Percentiles rank a stretch among this genome's conserved stretches.
These are phyloP conservation scores for Sarcophaga carnaria DNA, from an alignment of 2,888 invertebrate genomes.

Conservation along the genomic window DNA sequence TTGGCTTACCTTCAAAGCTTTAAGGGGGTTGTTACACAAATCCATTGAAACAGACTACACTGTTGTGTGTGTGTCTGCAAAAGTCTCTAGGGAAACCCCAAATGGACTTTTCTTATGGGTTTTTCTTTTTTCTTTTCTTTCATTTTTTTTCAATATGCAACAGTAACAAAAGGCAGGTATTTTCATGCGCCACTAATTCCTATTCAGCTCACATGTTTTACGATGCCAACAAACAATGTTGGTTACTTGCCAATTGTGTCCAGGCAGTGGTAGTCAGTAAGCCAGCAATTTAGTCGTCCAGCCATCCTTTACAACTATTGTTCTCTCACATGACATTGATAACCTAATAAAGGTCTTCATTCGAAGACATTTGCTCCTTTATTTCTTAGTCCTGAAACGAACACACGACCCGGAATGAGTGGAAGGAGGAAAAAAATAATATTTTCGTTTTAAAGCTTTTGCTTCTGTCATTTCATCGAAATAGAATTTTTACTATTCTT, in stretches of 20 bases:
- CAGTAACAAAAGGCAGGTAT: constrained; percentile 57
- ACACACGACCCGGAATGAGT: neutral
- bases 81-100: constrained; percentile 7
- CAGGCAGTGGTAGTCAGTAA: neutral
- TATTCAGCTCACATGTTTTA: constrained; percentile 67
- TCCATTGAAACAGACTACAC: neutral
- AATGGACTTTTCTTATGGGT: constrained; percentile 51
- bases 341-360: constrained; percentile 64
- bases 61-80: neutral
- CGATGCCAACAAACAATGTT: constrained; percentile 58
- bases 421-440: constrained; percentile 32
- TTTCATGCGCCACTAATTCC: constrained; percentile 68
- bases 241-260: constrained; percentile 66
- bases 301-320: constrained; percentile 54
- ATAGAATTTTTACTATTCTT: neutral
- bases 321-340: constrained; percentile 65
- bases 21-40: constrained; percentile 10
- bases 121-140: constrained; percentile 7
- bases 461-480: neutral
- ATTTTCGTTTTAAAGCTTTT: constrained; percentile 47
- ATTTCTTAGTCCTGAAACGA: neutral
- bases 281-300: constrained; percentile 16
- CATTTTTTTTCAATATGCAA: constrained; percentile 46
- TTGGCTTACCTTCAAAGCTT: constrained; percentile 49
- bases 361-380: constrained; percentile 23